These are phyloP conservation scores for Hydrolagus colliei DNA, from an alignment of 2,797 vertebrate species.

Conservation along the genomic window DNA sequence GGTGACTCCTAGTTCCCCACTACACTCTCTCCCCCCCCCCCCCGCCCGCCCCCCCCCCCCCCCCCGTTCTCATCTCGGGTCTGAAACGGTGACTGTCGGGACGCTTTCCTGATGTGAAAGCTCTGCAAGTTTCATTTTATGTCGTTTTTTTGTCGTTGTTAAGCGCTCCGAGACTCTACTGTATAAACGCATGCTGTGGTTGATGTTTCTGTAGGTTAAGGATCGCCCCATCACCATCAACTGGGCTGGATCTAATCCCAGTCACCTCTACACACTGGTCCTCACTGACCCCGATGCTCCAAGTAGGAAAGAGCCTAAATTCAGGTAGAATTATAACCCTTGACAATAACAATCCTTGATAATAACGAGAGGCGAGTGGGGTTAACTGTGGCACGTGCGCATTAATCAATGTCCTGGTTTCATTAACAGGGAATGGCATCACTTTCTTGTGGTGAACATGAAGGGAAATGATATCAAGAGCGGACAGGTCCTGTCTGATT, in stretches of 20 bases:
- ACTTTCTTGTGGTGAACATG: slow-evolving; percentile 91
- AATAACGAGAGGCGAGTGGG: background rate
- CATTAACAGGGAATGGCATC: slow-evolving; percentile 83
- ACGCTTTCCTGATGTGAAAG: too few relatives aligned
- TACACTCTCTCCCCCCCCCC: too few relatives aligned
- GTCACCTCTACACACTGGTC: slow-evolving; percentile 80
- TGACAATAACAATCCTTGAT: background rate
- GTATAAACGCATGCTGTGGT: too few relatives aligned
- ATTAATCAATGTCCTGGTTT: too few relatives aligned
- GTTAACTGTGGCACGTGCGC: too few relatives aligned
- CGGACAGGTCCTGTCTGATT: slow-evolving; percentile 81
- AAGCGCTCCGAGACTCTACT: too few relatives aligned
- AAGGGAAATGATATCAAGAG: slow-evolving; percentile 78
- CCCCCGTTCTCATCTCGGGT: too few relatives aligned
- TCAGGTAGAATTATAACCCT: slow-evolving; percentile 56
- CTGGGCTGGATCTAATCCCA: slow-evolving; percentile 76
- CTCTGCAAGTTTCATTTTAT: too few relatives aligned
- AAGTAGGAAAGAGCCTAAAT: slow-evolving; percentile 78
- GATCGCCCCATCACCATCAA: slow-evolving; percentile 67
- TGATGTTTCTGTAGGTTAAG: slow-evolving; percentile 63
- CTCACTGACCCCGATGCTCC: slow-evolving; percentile 90
- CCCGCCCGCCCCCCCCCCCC: too few relatives aligned
- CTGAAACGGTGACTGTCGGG: too few relatives aligned
- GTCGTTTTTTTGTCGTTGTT: too few relatives aligned
- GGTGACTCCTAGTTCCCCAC: too few relatives aligned